Conservation (phyloP, 2,888 invertebrate genomes). For the Drosophila infuscata region DNA sequence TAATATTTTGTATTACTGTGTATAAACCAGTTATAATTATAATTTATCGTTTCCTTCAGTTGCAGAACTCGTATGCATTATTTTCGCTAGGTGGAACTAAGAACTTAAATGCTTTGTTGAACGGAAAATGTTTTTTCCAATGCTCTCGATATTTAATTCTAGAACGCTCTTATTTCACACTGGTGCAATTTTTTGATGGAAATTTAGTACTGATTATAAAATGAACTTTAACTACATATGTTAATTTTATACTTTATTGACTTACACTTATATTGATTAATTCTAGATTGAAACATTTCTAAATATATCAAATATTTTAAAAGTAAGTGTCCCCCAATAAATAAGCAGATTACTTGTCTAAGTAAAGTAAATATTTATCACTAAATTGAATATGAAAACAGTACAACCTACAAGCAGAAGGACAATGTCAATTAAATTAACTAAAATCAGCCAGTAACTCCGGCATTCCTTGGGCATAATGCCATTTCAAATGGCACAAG, state of each 20-base stretch:
- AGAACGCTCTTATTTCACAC: neutral
- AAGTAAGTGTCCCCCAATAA: neutral
- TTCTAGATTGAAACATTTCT: neutral
- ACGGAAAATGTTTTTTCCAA: neutral
- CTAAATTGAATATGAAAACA: neutral
- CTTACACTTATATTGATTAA: neutral
- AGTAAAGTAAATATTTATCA: neutral
- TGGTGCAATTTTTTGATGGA: too few relatives aligned
- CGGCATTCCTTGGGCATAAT: constrained; percentile 32
- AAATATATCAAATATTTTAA: neutral
- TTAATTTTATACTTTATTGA: neutral
- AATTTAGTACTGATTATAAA: neutral
- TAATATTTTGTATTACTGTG: neutral
- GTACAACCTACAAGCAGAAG: neutral
- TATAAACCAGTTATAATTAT: neutral
- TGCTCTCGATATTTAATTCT: neutral
- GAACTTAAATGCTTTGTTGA: neutral
- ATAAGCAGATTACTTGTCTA: neutral
- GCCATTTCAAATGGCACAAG: constrained; percentile 32
- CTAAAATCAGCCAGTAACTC: constrained; percentile 47
- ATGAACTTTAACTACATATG: neutral
- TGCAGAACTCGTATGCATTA: neutral
- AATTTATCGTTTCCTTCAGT: neutral
- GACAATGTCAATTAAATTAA: constrained; percentile 54
- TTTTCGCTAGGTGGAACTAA: neutral